These are phyloP conservation scores for Phragmatobia fuliginosa DNA, from an alignment of 2,888 invertebrate genomes.

Conservation along the genomic window DNA sequence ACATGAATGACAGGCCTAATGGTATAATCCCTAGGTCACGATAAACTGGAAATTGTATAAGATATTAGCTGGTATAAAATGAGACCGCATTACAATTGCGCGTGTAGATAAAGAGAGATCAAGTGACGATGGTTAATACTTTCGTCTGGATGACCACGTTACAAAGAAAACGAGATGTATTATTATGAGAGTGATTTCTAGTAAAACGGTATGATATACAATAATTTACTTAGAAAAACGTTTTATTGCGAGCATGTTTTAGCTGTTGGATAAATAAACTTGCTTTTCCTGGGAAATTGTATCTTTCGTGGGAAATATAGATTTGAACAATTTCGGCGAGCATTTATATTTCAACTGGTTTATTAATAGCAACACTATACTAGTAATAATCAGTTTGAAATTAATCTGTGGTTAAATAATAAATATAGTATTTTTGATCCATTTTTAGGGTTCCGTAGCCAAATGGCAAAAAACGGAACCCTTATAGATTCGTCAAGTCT, in stretches of 20 bases:
- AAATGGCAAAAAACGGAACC: no score
- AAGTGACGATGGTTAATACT: constrained; percentile 9
- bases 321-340: constrained; percentile 1
- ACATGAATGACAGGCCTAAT: not conserved
- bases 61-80: not conserved
- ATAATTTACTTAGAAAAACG: constrained; percentile 8
- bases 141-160: constrained; percentile 9
- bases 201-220: constrained; percentile 16
- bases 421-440: no score
- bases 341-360: not conserved
- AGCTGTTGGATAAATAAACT: constrained; percentile 13
- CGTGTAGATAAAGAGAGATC: not conserved
- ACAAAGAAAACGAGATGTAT: not conserved
- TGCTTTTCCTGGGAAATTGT: constrained; percentile 9
- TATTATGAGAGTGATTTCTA: constrained; percentile 11
- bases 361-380: constrained; percentile 8
- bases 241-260: not conserved
- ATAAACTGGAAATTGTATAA: not conserved
- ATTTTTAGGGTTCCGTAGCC: no score
- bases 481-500: no score
- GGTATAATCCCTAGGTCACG: constrained; percentile 2
- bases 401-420: not conserved
- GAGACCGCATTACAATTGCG: not conserved
- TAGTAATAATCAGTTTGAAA: not conserved
- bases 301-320: constrained; percentile 2